Percentiles rank a stretch among this genome's conserved stretches.
Evolutionary conservation across 2,888 invertebrate genomes (phyloP).

Genomic region (Apamea anceps): DNA sequence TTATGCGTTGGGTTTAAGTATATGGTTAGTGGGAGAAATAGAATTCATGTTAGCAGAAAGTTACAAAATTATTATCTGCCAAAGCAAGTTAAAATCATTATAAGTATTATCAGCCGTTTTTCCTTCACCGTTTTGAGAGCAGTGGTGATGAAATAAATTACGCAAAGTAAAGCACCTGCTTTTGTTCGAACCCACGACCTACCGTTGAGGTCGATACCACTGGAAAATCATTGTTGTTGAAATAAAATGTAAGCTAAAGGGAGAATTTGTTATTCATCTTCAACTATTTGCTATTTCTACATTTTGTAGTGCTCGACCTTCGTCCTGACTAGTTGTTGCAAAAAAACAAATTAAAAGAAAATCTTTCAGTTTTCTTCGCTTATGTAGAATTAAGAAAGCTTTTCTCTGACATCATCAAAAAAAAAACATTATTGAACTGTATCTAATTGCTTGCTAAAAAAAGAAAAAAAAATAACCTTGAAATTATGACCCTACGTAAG

Average conservation of each 20-base stretch:
- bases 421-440: not conserved
- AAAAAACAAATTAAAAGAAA: not conserved
- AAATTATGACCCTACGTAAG: too few species aligned
- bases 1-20: not conserved
- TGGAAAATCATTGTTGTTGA: too few species aligned
- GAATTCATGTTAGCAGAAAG: not conserved
- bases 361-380: not conserved
- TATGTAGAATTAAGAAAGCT: not conserved
- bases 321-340: not conserved
- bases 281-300: not conserved
- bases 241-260: not conserved
- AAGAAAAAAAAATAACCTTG: too few species aligned
- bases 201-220: too few species aligned
- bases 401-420: constrained; percentile 1
- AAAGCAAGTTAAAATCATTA: not conserved
- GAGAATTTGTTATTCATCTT: not conserved
- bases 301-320: not conserved
- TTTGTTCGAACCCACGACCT: too few species aligned
- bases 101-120: not conserved
- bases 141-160: too few species aligned
- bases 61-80: not conserved
- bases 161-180: too few species aligned
- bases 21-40: not conserved
- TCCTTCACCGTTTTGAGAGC: too few species aligned
- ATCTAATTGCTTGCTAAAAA: not conserved